Evolutionary conservation across 2,797 vertebrate genomes (phyloP).

Genomic region (Cossypha polioptera): DNA sequence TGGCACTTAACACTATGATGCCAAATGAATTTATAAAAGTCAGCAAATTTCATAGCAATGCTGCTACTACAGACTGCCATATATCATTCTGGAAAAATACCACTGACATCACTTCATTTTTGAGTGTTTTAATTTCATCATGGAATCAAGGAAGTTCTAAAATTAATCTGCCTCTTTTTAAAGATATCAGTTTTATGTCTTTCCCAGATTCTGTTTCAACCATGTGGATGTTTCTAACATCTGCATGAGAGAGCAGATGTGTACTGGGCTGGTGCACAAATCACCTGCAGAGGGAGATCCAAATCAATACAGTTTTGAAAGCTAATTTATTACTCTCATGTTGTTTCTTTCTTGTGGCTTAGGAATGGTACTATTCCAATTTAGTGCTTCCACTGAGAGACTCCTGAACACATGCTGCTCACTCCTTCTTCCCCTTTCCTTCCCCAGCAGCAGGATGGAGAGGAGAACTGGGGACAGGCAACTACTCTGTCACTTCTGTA

Average conservation of each 20-base stretch:
- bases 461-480: background rate
- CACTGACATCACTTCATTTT: background rate
- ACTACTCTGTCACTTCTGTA: background rate
- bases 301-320: background rate
- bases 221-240: background rate
- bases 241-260: background rate
- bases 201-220: background rate
- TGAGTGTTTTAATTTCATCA: background rate
- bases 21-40: background rate
- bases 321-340: background rate
- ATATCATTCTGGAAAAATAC: background rate
- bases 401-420: background rate
- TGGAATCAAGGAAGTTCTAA: background rate
- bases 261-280: background rate
- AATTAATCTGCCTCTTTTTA: background rate
- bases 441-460: background rate
- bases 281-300: background rate
- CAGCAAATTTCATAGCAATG: background rate
- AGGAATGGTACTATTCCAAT: background rate
- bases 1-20: background rate
- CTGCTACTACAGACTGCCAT: background rate
- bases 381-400: background rate
- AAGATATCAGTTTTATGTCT: background rate
- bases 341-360: background rate
- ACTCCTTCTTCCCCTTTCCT: rapidly evolving